Base-by-base conservation (phyloP, 2,113 vertebrate genomes). In the Emberiza fucata region DNA sequence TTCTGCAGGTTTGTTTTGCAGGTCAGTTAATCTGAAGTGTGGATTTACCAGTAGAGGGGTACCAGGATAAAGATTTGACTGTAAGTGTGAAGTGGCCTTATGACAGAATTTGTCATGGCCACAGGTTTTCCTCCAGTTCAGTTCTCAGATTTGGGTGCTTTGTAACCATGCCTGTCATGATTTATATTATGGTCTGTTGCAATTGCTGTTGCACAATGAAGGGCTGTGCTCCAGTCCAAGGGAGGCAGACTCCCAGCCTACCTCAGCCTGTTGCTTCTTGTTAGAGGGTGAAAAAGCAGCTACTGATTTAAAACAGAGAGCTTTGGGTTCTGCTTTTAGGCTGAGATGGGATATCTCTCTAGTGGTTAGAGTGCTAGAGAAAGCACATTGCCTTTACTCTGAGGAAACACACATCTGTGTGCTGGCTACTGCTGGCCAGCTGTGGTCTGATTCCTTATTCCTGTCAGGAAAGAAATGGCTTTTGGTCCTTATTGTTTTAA, bases 241-340 rank as follows among this genome's bases (percentile, higher is more conserved):
- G 47, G 21, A 68, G 71, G 57, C 54, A 80, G 56, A 51, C 44
- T 81, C 42, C 23, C 53, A 77, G 54, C 90, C 76, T 85, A 81
- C 75, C 51, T 70, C 80, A 86, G 90, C 90, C 82, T 96, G 92
- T 95, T 96, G 93, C 86, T 96, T 94, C 95, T 96, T 95, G 82
- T 94, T 94, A 81, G 69, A 56, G 69, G 48, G 61, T 77, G 24
- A 88, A 89, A 91, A 85, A 79, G n/a, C 39, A 93, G 71, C 81
- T 75, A 15, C 81, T 94, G 79, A 54, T 91, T 70, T 92, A 39
- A 92, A 89, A 14, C 45, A 76, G 66, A 75, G 84, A 42, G 66
- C 92, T 93, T 59, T 0, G 3, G 23, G 29, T 64, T 92, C 61
- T 92, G 70, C 89, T 90, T 73, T 72, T 77, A 73, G 84, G 29